These are phyloP conservation scores for Cossypha caffra DNA, from an alignment of 2,797 vertebrate genomes.

Conservation along the genomic window DNA sequence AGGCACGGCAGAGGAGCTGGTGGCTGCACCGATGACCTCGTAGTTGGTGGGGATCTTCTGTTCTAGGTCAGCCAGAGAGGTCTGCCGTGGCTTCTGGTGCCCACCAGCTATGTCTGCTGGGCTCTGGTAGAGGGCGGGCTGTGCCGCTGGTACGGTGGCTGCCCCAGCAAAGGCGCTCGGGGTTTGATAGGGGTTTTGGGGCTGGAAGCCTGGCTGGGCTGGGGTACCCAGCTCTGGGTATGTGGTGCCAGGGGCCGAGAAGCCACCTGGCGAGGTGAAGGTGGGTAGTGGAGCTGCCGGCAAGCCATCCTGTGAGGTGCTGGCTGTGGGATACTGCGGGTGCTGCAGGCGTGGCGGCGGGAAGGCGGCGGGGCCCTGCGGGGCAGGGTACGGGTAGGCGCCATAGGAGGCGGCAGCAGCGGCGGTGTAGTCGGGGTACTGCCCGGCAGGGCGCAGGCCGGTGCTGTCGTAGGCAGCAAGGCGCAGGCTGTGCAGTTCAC, in stretches of 20 bases:
- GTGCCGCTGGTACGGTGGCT: constrained; percentile 79
- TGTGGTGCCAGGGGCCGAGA: constrained; percentile 82
- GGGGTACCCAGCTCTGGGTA: constrained; percentile 88
- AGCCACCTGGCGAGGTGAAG: constrained; percentile 85
- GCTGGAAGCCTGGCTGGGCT: constrained; percentile 84
- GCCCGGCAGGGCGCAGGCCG: constrained; percentile 81
- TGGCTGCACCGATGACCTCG: constrained; percentile 88
- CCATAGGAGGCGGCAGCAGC: constrained; percentile 75
- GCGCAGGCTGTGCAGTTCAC: constrained; percentile 93
- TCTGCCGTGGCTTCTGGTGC: constrained; percentile 93
- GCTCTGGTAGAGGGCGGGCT: constrained; percentile 84
- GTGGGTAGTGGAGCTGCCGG: constrained; percentile 83
- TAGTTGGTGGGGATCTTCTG: constrained; percentile 97
- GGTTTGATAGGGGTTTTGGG: constrained; percentile 83
- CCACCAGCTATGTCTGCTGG: constrained; percentile 83
- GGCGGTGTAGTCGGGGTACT: constrained; percentile 84
- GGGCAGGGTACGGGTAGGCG: constrained; percentile 83
- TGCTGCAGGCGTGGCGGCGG: constrained; percentile 78
- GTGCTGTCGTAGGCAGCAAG: constrained; percentile 84
- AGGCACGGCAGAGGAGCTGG: constrained; percentile 85
- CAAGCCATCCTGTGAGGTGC: constrained; percentile 85
- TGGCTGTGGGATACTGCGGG: constrained; percentile 79
- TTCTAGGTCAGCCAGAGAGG: constrained; percentile 93
- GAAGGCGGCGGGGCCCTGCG: constrained; percentile 80
- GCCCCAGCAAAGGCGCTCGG: constrained; percentile 84